phyloP scores from a whole-genome alignment of 2,113 vertebrate genomes.

The Aramus guarauna region DNA sequence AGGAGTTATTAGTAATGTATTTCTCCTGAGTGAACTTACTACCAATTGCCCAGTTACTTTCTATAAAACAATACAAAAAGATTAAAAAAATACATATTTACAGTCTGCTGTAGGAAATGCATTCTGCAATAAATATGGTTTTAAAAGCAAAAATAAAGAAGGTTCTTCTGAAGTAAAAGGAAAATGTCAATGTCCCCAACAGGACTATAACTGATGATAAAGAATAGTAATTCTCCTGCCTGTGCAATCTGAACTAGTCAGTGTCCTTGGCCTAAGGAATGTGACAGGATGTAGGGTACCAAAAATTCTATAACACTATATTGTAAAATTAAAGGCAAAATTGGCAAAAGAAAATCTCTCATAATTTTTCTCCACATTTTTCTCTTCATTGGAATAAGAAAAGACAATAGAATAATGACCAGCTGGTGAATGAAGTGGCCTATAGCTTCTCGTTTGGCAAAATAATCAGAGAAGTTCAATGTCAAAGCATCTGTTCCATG shows the following conservation, averaged over 20 bases:
- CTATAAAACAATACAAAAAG: neutral
- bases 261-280: neutral
- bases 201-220: neutral
- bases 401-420: neutral
- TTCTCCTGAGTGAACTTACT: neutral
- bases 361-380: neutral
- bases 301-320: neutral
- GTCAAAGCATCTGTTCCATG: neutral
- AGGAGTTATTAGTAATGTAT: neutral
- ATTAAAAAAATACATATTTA: neutral
- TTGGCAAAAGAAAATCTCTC: neutral
- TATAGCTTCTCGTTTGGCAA: neutral
- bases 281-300: neutral
- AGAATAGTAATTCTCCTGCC: neutral
- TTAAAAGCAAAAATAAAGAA: constrained; percentile 10
- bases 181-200: neutral
- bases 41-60: neutral
- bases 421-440: neutral
- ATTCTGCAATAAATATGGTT: neutral
- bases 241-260: neutral
- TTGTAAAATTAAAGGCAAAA: neutral
- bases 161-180: neutral
- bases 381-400: neutral
- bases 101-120: neutral
- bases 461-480: neutral